Conservation (phyloP, 2,113 vertebrate genomes). For the Megalops atlanticus region DNA sequence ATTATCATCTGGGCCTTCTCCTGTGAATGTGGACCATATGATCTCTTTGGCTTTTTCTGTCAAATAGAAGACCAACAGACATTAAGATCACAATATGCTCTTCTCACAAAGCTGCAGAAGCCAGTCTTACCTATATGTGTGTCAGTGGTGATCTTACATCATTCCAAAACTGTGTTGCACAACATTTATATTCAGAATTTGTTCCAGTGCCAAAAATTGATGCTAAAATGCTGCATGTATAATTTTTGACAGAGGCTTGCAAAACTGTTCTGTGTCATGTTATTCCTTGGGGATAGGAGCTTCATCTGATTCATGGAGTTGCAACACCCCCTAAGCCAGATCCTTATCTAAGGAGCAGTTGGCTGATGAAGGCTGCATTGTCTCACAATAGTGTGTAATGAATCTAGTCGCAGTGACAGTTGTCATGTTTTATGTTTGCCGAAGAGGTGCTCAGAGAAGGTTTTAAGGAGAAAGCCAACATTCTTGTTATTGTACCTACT, state of each 20-base stretch:
- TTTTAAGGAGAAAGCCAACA: not conserved
- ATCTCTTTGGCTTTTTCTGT: too few relatives aligned
- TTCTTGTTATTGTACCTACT: not conserved
- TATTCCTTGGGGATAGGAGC: not conserved
- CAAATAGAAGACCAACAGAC: not conserved
- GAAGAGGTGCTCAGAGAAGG: not conserved
- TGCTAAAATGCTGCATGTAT: not conserved
- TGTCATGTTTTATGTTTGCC: not conserved
- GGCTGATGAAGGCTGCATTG: not conserved
- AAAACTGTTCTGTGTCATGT: not conserved
- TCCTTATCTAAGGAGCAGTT: not conserved
- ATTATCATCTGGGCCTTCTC: too few relatives aligned
- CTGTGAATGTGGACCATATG: too few relatives aligned
- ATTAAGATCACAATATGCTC: not conserved
- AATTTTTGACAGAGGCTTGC: not conserved
- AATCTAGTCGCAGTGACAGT: not conserved
- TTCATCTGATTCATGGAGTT: not conserved
- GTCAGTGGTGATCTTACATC: not conserved
- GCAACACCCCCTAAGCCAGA: not conserved
- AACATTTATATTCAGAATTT: constrained; percentile 3
- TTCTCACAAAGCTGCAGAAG: not conserved
- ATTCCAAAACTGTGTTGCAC: constrained; percentile 11
- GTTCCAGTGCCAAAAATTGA: not conserved
- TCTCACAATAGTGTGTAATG: not conserved
- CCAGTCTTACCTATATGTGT: not conserved